Percentiles rank a stretch among this genome's conserved stretches.
phyloP scores from a whole-genome alignment of 2,888 invertebrate genomes.

The Drosophila conformis region DNA sequence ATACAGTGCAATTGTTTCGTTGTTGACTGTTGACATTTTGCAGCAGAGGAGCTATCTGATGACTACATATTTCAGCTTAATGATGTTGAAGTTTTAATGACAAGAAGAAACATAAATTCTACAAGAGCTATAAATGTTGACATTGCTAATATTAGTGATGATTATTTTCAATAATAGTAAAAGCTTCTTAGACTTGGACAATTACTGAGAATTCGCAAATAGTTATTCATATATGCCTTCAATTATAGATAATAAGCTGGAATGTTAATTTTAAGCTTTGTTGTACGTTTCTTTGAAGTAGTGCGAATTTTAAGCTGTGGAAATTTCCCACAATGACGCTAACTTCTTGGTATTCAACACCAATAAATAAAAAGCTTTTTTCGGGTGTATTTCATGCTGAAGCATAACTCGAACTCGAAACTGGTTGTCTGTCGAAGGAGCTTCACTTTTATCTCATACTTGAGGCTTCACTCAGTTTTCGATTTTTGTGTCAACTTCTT shows the following conservation, averaged over 20 bases:
- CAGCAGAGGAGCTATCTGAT: constrained; percentile 34
- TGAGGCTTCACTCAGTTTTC: constrained; percentile 40
- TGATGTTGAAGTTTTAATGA: constrained; percentile 20
- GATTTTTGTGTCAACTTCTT: constrained; percentile 25
- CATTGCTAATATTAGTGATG: background rate
- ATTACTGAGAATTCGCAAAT: background rate
- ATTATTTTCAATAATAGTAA: background rate
- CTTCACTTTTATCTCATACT: constrained; percentile 57
- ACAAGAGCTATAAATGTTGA: constrained; percentile 4
- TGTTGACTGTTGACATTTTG: constrained; percentile 25
- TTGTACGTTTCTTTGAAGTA: background rate
- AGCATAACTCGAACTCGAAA: constrained; percentile 37
- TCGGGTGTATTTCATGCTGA: constrained; percentile 37
- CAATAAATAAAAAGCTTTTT: constrained; percentile 38
- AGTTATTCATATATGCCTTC: background rate
- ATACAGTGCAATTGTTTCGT: constrained; percentile 40
- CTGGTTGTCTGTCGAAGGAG: constrained; percentile 61
- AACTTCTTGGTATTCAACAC: constrained; percentile 56
- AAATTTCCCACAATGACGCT: constrained; percentile 56
- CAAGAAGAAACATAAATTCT: constrained; percentile 5
- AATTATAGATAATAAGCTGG: constrained; percentile 8
- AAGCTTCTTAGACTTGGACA: background rate
- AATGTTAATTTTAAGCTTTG: background rate
- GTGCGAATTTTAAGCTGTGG: constrained; percentile 29
- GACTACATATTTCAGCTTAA: constrained; percentile 30